These are phyloP conservation scores for Germaria angustata DNA, from an alignment of 2,888 invertebrate species.

Conservation along the genomic window DNA sequence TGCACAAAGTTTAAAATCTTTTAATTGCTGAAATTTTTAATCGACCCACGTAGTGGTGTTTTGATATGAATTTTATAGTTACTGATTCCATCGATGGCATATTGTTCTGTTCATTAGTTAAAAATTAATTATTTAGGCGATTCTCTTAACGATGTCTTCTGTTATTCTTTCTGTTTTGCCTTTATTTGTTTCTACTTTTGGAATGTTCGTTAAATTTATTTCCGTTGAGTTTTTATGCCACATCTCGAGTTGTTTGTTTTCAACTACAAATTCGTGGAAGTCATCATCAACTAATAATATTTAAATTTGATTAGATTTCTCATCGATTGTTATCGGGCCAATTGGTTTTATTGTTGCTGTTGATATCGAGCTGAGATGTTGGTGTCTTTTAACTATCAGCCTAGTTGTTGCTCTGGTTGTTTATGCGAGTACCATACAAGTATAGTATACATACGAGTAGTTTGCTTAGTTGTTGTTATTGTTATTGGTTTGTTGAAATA, in stretches of 20 bases:
- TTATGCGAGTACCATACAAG: too few species aligned
- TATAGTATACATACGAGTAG: too few species aligned
- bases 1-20: too few species aligned
- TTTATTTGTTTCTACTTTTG: constrained; percentile 19
- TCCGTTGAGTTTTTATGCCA: constrained; percentile 16
- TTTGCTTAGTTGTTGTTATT: background rate
- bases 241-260: constrained; percentile 17
- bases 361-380: constrained; percentile 9
- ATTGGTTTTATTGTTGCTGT: constrained; percentile 55
- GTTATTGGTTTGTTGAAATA: constrained; percentile 35
- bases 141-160: constrained; percentile 40
- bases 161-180: background rate
- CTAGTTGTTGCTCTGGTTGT: background rate
- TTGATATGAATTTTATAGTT: constrained; percentile 50
- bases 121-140: constrained; percentile 60
- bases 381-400: constrained; percentile 1
- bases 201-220: constrained; percentile 20
- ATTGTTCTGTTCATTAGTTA: constrained; percentile 60
- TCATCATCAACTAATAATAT: constrained; percentile 54
- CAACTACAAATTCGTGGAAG: constrained; percentile 54
- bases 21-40: too few species aligned
- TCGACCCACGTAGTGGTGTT: constrained; percentile 11
- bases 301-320: constrained; percentile 63
- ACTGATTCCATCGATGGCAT: constrained; percentile 37
- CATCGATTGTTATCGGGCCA: constrained; percentile 57